Evolutionary conservation across 2,888 invertebrate genomes (phyloP).

Genomic region (Vesta saturnalis): DNA sequence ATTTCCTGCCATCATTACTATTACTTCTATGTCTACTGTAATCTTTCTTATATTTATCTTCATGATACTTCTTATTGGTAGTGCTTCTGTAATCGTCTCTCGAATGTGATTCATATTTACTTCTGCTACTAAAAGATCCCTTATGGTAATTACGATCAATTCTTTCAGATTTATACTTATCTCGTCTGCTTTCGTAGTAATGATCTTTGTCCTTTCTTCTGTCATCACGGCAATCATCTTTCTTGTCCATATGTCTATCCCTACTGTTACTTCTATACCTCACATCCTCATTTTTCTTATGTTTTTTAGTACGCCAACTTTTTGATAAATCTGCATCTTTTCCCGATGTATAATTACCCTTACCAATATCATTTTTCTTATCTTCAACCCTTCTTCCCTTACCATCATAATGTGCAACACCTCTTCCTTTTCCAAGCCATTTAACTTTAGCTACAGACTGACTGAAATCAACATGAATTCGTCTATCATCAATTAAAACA

Average conservation of each 20-base stretch:
- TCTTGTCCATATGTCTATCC: not conserved
- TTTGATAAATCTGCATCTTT: not conserved
- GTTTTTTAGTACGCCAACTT: not conserved
- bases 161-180: not conserved
- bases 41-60: not conserved
- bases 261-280: not conserved
- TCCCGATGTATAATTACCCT: slow-evolving; percentile 38
- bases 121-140: not conserved
- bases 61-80: not conserved
- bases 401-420: slow-evolving; percentile 70
- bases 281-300: not conserved
- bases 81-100: not conserved
- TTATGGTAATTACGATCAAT: not conserved
- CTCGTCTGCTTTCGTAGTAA: not conserved
- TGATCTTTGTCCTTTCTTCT: not conserved
- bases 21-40: not conserved
- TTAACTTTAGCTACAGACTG: slow-evolving; percentile 96
- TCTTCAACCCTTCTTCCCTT: slow-evolving; percentile 51
- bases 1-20: not conserved
- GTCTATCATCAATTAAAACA: slow-evolving; percentile 96
- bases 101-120: not conserved
- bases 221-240: not conserved
- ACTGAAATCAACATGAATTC: slow-evolving; percentile 99
- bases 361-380: slow-evolving; percentile 44
- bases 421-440: slow-evolving; percentile 90